These are phyloP conservation scores for Pholis gunnellus DNA, from an alignment of 2,113 vertebrate species.

Conservation along the genomic window DNA sequence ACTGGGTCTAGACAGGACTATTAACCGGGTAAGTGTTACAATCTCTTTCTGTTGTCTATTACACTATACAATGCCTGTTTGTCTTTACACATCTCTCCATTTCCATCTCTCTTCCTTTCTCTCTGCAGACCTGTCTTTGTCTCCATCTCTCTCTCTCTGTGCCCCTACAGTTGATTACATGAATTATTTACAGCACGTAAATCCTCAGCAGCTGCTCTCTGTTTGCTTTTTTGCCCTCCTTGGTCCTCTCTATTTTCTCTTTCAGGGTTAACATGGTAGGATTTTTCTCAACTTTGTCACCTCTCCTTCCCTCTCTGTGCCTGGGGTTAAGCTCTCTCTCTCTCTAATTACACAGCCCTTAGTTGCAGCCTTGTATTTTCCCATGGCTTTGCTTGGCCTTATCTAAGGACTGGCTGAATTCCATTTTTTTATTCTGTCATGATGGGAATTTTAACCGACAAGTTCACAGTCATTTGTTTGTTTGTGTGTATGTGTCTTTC, in stretches of 20 bases:
- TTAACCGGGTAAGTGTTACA: slow-evolving; percentile 44
- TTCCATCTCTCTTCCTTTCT: slow-evolving; percentile 8
- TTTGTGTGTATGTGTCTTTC: slow-evolving; percentile 12
- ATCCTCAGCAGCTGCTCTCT: slow-evolving; percentile 72
- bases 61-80: slow-evolving; percentile 30
- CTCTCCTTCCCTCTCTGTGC: slow-evolving; percentile 39
- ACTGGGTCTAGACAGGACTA: slow-evolving; percentile 45
- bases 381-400: slow-evolving; percentile 63
- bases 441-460: slow-evolving; percentile 39
- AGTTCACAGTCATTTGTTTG: slow-evolving; percentile 37
- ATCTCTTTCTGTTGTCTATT: slow-evolving; percentile 38
- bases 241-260: slow-evolving; percentile 57
- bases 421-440: slow-evolving; percentile 40
- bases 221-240: slow-evolving; percentile 53
- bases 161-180: slow-evolving; percentile 71
- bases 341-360: slow-evolving; percentile 67
- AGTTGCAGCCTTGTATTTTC: slow-evolving; percentile 59
- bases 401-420: slow-evolving; percentile 57
- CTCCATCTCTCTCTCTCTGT: slow-evolving; percentile 43
- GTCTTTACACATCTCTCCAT: slow-evolving; percentile 7
- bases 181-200: slow-evolving; percentile 75
- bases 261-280: slow-evolving; percentile 53
- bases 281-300: slow-evolving; percentile 69
- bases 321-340: slow-evolving; percentile 47
- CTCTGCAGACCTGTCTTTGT: slow-evolving; percentile 23